Base-by-base conservation (phyloP, 2,113 vertebrate genomes). In the Trachemys scripta region DNA sequence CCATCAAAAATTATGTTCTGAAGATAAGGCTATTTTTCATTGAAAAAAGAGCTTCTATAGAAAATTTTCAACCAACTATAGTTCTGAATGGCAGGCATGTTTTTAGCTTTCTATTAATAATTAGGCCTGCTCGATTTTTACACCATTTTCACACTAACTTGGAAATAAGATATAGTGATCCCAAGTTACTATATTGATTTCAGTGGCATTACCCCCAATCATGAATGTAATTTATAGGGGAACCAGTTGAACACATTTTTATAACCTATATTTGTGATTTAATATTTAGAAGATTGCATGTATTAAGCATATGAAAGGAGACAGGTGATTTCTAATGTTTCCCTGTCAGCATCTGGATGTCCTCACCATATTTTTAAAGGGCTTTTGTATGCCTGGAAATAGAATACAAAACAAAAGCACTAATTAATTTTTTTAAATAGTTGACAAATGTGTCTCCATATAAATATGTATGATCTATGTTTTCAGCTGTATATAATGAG, bases 391-490 rank as follows among this genome's bases (percentile, higher is more conserved):
- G 57, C 24, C 11, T 62, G 93, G 82, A 96, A 88, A 92, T 6
- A 95, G 78, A 95, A 42, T 85, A 59, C 16, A 81, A 56, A 85
- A 1, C 2, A 38, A 88, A 94, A 76, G 10, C 10, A 47, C 19
- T 88, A 79, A 85, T 87, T 92, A 38, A 59, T 27, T 78, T 91
- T 96, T 35, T 69, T 83, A 85, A 10, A n/a, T 56, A 50, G 57
- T 53, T 86, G 81, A 87, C 75, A 94, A 85, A 79, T 89, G 49
- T 69, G 10, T 82, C 75, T 95, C 47, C 82, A 42, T 85, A 82
- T 76, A 95, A 93, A 89, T 84, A 94, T 49, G 25, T 38, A 87
- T 82, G 62, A 96, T 69, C 11, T 57, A 65, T 79, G 4, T 45
- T 16, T 86, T 96, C 90, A 9, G 62, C 69, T 94, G 69, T 51